Evolutionary conservation across 2,113 vertebrate species (phyloP).

Genomic region (Sakesphorus luctuosus): DNA sequence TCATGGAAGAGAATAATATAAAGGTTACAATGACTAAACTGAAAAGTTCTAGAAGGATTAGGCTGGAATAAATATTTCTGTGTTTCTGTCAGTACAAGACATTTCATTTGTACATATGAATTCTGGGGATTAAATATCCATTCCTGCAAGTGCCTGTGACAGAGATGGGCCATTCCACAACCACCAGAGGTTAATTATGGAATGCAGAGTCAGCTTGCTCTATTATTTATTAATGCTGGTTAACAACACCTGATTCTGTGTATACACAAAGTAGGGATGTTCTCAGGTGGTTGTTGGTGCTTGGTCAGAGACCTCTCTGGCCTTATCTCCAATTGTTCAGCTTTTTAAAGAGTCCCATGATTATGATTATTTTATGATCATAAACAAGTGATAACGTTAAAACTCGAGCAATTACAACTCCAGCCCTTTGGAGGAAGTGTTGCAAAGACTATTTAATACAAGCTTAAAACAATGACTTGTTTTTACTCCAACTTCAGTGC

Average conservation of each 20-base stretch:
- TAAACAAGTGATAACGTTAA: not conserved
- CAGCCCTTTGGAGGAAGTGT: not conserved
- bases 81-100: not conserved
- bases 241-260: not conserved
- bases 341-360: not conserved
- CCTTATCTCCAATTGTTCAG: not conserved
- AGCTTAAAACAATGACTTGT: not conserved
- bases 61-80: not conserved
- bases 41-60: not conserved
- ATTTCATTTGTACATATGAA: fast-evolving
- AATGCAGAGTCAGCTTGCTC: not conserved
- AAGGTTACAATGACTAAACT: not conserved
- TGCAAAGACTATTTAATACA: not conserved
- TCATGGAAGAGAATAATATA: not conserved
- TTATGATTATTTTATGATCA: not conserved
- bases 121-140: not conserved
- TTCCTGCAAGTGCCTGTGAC: not conserved
- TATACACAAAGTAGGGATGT: not conserved
- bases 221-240: not conserved
- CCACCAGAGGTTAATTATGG: not conserved
- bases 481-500: not conserved
- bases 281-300: not conserved
- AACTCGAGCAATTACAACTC: not conserved
- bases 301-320: not conserved
- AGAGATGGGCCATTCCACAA: not conserved